These are phyloP conservation scores for Larimichthys polyactis DNA, from an alignment of 2,113 vertebrate genomes.

Conservation along the genomic window DNA sequence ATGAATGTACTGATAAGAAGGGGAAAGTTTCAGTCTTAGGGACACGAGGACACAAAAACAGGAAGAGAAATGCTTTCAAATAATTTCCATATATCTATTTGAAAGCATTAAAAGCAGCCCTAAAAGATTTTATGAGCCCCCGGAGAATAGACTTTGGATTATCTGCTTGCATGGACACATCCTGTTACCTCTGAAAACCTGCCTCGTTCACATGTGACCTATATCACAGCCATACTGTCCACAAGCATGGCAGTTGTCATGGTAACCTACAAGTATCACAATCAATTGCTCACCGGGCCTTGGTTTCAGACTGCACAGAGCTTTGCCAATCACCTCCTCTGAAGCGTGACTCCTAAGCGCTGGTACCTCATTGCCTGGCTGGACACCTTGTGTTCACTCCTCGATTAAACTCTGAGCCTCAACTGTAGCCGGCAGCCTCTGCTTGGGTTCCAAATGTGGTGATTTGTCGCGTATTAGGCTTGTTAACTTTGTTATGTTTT, in stretches of 20 bases:
- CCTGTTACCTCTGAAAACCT: slow-evolving; percentile 43
- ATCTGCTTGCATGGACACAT: slow-evolving; percentile 26
- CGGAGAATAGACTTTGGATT: slow-evolving; percentile 36
- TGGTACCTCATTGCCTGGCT: slow-evolving; percentile 64
- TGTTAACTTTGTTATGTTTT: slow-evolving; percentile 39
- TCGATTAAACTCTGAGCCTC: slow-evolving; percentile 51
- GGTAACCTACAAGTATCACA: slow-evolving; percentile 72
- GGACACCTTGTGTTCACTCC: slow-evolving; percentile 53
- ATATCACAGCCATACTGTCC: slow-evolving; percentile 26
- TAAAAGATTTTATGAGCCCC: slow-evolving; percentile 34
- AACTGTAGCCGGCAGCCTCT: slow-evolving; percentile 39
- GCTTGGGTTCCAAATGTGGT: slow-evolving; percentile 14
- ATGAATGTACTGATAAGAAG: slow-evolving; percentile 16
- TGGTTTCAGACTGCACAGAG: slow-evolving; percentile 52
- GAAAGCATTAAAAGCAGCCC: slow-evolving; percentile 23
- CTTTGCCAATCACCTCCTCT: slow-evolving; percentile 72
- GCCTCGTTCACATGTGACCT: slow-evolving; percentile 43
- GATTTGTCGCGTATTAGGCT: slow-evolving; percentile 41
- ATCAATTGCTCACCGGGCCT: slow-evolving; percentile 71
- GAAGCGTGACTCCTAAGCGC: slow-evolving; percentile 70
- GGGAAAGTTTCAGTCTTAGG: neutral
- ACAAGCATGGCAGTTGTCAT: slow-evolving; percentile 76
- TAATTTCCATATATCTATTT: slow-evolving; percentile 7
- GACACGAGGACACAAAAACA: neutral
- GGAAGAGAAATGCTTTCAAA: neutral